Evolutionary conservation across 35 echinoderm and acorn worm species (phyloP).

Genomic region (Hemicentrotus pulcherrimus): DNA sequence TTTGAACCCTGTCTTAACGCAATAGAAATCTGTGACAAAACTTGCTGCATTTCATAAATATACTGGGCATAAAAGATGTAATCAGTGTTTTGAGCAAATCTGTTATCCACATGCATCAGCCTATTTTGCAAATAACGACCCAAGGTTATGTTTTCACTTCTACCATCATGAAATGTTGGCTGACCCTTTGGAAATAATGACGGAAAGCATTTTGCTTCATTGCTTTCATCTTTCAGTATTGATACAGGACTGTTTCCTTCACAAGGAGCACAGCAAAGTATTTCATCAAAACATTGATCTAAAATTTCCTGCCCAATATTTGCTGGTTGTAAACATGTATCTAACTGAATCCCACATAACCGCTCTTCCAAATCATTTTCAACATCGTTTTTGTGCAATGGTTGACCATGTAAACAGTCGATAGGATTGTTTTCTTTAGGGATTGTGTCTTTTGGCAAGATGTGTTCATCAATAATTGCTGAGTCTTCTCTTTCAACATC

Average conservation of each 20-base stretch:
- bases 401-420: too few species aligned
- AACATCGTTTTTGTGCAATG: too few species aligned
- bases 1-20: slow-evolving; percentile 59
- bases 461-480: too few species aligned
- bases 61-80: slow-evolving; percentile 80
- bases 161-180: slow-evolving; percentile 51
- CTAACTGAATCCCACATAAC: slow-evolving; percentile 23
- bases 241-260: slow-evolving; percentile 74
- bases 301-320: slow-evolving; percentile 57
- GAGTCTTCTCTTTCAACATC: slow-evolving; percentile 45
- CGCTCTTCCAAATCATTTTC: slow-evolving; percentile 44
- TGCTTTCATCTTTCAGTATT: slow-evolving; percentile 47
- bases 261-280: slow-evolving; percentile 68
- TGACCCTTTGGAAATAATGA: neutral
- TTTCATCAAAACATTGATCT: slow-evolving; percentile 66
- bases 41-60: slow-evolving; percentile 63
- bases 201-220: slow-evolving; percentile 62
- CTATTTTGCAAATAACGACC: slow-evolving; percentile 55
- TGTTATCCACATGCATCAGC: slow-evolving; percentile 62
- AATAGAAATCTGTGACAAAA: slow-evolving; percentile 73
- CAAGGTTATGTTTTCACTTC: slow-evolving; percentile 54
- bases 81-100: slow-evolving; percentile 74
- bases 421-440: slow-evolving; percentile 16
- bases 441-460: slow-evolving; percentile 49
- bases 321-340: slow-evolving; percentile 68